Evolutionary conservation across 30 jellyfish, hydroid and myxozoan genomes (phyloP).

Genomic region (Morbakka virulenta): DNA sequence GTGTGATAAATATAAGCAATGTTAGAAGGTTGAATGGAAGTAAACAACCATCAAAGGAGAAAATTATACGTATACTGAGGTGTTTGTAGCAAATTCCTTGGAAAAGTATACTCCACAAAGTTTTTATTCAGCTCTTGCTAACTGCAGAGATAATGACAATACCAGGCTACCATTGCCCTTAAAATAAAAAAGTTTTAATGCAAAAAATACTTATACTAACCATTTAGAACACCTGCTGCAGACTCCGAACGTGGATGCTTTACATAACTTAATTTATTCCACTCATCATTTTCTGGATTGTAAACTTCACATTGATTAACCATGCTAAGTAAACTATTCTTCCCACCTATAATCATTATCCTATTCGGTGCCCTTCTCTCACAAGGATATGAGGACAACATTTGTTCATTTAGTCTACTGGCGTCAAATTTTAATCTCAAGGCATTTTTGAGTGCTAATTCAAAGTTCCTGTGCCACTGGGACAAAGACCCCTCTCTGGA

Average conservation of each 20-base stretch:
- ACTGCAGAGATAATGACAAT: no score
- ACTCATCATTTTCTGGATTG: conserved; percentile 18
- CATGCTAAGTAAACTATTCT: conserved; percentile 58
- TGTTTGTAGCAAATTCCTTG: no score
- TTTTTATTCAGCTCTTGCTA: no score
- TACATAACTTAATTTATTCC: conserved; percentile 55
- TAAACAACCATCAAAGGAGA: no score
- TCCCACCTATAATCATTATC: conserved; percentile 77
- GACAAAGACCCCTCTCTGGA: conserved; percentile 50
- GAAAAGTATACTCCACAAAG: no score
- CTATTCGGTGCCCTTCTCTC: conserved; percentile 61
- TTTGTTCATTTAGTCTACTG: conserved; percentile 35
- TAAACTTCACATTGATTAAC: conserved; percentile 53
- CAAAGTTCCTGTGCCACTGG: conserved; percentile 35
- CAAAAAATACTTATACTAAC: conserved; percentile 16
- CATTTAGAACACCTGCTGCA: conserved; percentile 73
- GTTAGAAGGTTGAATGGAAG: no score
- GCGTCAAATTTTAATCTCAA: conserved; percentile 58
- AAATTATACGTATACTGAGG: no score
- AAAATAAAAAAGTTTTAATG: no score
- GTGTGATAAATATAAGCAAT: no score
- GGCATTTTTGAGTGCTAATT: conserved; percentile 36
- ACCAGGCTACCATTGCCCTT: no score
- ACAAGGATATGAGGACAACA: conserved; percentile 25
- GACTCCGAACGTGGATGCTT: conserved; percentile 68